A percentile compares a stretch with the other conserved stretches of the same genome.
These are phyloP conservation scores for Melanotaenia nigrans DNA, from an alignment of 2,797 vertebrate species.

Conservation along the genomic window DNA sequence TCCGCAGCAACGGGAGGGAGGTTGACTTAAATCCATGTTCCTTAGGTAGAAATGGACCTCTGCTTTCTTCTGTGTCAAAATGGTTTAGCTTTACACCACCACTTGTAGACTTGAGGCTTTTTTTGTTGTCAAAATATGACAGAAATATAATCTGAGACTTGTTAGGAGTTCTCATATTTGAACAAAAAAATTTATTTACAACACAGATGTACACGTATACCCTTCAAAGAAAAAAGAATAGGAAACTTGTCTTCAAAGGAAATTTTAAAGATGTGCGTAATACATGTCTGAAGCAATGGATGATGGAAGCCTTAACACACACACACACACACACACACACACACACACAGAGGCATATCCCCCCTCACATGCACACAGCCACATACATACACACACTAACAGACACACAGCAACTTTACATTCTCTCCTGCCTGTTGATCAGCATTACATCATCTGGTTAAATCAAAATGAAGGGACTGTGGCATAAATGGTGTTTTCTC, in stretches of 20 bases:
- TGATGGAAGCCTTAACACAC: slow-evolving; percentile 70
- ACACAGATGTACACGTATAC: slow-evolving; percentile 92
- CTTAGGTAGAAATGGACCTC: slow-evolving; percentile 41
- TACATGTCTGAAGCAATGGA: slow-evolving; percentile 76
- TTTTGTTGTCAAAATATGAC: background rate
- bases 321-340: slow-evolving; percentile 13
- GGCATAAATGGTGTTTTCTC: slow-evolving; percentile 58
- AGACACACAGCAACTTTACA: slow-evolving; percentile 59
- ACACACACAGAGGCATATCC: slow-evolving; percentile 24
- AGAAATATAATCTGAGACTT: slow-evolving; percentile 76
- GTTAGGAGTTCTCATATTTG: slow-evolving; percentile 90
- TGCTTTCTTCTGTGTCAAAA: slow-evolving; percentile 35
- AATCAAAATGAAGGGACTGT: slow-evolving; percentile 62
- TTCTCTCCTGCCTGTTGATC: slow-evolving; percentile 80
- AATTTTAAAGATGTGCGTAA: slow-evolving; percentile 78
- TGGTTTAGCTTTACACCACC: slow-evolving; percentile 20
- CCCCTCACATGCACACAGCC: slow-evolving; percentile 33
- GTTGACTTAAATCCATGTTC: slow-evolving; percentile 49
- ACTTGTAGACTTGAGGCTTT: background rate
- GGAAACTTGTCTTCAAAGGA: slow-evolving; percentile 85
- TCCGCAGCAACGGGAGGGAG: slow-evolving; percentile 41
- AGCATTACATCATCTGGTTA: slow-evolving; percentile 66
- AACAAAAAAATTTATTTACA: slow-evolving; percentile 97
- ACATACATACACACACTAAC: slow-evolving; percentile 35
- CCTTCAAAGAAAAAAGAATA: slow-evolving; percentile 93